phyloP scores from a whole-genome alignment of 2,113 vertebrate species.

The Chamaea fasciata region DNA sequence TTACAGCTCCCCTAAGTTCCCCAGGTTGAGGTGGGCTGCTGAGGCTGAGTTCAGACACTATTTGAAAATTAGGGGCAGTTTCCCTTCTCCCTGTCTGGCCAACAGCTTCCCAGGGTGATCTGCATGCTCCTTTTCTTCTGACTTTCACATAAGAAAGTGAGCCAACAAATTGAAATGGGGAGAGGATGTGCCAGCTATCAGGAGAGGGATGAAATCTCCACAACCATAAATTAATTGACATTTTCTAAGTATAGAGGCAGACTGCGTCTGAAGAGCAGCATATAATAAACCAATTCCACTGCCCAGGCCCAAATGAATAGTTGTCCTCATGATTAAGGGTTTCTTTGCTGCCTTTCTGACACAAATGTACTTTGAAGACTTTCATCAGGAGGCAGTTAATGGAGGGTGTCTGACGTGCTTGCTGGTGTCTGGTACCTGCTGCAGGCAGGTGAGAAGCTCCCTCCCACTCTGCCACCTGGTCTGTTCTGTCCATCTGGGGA shows the following conservation, averaged over 20 bases:
- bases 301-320: slow-evolving; percentile 1
- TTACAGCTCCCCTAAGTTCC: background rate
- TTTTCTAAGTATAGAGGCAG: slow-evolving; percentile 27
- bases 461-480: background rate
- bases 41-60: background rate
- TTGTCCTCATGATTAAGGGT: background rate
- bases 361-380: background rate
- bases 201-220: slow-evolving; percentile 17
- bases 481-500: background rate
- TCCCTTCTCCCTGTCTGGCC: background rate
- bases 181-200: background rate
- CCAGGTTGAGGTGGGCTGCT: background rate
- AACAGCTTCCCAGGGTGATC: background rate
- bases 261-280: background rate
- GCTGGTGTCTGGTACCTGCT: background rate
- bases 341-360: slow-evolving; percentile 23
- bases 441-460: background rate
- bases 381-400: background rate
- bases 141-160: background rate
- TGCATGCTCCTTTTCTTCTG: background rate
- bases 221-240: slow-evolving; percentile 23
- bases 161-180: background rate
- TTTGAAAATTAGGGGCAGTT: background rate
- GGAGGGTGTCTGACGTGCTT: background rate
- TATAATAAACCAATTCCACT: slow-evolving; percentile 27